phyloP scores from a whole-genome alignment of 2,888 invertebrate genomes.

The Lasioglossum marginatum region DNA sequence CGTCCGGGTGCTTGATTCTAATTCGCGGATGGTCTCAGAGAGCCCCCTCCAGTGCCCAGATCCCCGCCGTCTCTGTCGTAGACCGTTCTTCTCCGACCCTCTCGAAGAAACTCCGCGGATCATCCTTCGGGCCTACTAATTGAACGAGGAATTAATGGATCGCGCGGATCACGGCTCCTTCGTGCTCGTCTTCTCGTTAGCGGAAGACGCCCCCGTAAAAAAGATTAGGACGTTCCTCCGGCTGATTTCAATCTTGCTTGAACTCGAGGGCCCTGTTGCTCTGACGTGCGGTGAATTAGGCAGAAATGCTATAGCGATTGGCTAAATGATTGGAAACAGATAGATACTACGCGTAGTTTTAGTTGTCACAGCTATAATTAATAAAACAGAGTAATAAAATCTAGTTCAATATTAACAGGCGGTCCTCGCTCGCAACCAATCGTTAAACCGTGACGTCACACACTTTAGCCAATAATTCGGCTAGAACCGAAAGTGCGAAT shows the following conservation, averaged over 20 bases:
- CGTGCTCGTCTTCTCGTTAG: slow-evolving; percentile 22
- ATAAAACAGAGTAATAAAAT: no score
- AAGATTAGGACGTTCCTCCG: neutral
- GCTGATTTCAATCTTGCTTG: neutral
- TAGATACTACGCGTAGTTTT: no score
- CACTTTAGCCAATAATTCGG: no score
- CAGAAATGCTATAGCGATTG: neutral
- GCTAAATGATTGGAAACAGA: neutral
- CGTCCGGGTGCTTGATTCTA: slow-evolving; percentile 73
- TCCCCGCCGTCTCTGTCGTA: slow-evolving; percentile 38
- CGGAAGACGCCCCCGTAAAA: neutral
- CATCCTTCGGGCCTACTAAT: slow-evolving; percentile 59
- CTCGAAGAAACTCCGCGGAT: slow-evolving; percentile 44
- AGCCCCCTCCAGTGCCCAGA: neutral
- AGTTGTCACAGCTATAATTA: no score
- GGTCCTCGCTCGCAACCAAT: no score
- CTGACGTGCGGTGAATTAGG: neutral
- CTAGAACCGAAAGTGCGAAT: no score
- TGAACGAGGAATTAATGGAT: slow-evolving; percentile 71
- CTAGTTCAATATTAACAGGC: no score
- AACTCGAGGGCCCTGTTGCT: neutral
- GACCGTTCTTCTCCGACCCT: slow-evolving; percentile 31
- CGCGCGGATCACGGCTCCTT: slow-evolving; percentile 29
- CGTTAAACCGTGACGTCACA: no score
- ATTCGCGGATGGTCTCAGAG: slow-evolving; percentile 66